These are phyloP conservation scores for Agonopterix alstromeriana DNA, from an alignment of 2,888 invertebrate species.

Conservation along the genomic window DNA sequence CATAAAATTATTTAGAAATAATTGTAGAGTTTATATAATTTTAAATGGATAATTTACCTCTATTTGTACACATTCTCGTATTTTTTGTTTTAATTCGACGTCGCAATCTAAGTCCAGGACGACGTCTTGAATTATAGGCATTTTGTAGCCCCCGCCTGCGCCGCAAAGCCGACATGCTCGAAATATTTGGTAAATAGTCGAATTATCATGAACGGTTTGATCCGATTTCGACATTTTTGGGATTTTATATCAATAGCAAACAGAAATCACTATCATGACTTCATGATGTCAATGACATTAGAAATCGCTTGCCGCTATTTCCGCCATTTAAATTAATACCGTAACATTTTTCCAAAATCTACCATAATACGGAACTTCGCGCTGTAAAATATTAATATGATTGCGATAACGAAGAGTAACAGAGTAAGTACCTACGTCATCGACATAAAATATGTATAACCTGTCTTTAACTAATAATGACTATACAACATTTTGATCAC, in stretches of 20 bases:
- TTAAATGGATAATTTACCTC: conserved; percentile 39
- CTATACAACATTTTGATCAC: too few species aligned
- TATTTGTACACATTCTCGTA: conserved; percentile 62
- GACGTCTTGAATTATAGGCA: conserved; percentile 67
- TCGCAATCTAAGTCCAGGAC: conserved; percentile 37
- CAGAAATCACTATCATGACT: too few species aligned
- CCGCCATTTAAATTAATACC: background rate
- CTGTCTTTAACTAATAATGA: too few species aligned
- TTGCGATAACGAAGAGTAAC: too few species aligned
- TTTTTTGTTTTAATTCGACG: conserved; percentile 55
- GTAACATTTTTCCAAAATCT: background rate
- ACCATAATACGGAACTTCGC: too few species aligned
- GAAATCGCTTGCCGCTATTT: background rate
- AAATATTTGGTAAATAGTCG: conserved; percentile 62
- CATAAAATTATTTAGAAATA: too few species aligned
- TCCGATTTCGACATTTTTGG: too few species aligned
- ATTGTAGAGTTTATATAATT: too few species aligned
- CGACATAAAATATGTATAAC: too few species aligned
- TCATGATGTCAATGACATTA: background rate
- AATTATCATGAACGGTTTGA: conserved; percentile 25
- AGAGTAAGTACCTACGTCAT: too few species aligned
- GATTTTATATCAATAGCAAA: too few species aligned
- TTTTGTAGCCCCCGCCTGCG: conserved; percentile 68
- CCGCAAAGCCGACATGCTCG: conserved; percentile 68
- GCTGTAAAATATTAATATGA: too few species aligned